Evolutionary conservation across 2,888 invertebrate genomes (phyloP).

Genomic region (Drosophila siamana): DNA sequence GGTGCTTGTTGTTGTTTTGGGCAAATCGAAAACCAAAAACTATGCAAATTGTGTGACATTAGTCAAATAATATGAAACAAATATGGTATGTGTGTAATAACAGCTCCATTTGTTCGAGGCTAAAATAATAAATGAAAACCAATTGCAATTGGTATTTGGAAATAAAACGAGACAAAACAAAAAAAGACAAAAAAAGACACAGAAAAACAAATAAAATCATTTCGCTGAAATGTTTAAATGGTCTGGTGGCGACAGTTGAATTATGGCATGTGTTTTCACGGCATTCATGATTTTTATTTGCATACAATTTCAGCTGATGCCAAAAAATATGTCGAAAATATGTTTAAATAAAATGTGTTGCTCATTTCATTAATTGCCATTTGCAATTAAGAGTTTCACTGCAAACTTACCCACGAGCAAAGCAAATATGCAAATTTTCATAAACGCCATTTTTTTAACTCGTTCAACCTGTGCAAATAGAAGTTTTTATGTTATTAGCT

Average conservation of each 20-base stretch:
- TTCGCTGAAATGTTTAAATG: conserved; percentile 3
- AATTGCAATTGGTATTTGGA: conserved; percentile 30
- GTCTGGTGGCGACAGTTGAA: conserved; percentile 46
- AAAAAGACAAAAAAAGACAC: neutral
- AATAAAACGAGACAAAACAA: conserved; percentile 6
- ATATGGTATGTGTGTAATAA: conserved; percentile 21
- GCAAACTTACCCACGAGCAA: conserved; percentile 78
- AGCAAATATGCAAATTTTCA: conserved; percentile 81
- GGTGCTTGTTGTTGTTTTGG: conserved; percentile 1
- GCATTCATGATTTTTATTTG: conserved; percentile 30
- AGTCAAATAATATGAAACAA: conserved; percentile 43
- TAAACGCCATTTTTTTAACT: conserved; percentile 73
- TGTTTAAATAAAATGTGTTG: conserved; percentile 35
- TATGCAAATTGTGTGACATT: conserved; percentile 58
- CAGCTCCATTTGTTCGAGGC: conserved; percentile 27
- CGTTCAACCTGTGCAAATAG: conserved; percentile 57
- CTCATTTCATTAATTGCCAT: conserved; percentile 55
- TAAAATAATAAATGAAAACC: conserved; percentile 14
- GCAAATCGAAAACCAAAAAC: conserved; percentile 30
- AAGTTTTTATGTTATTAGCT: conserved; percentile 31
- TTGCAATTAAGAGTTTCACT: conserved; percentile 52
- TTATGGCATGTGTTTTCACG: conserved; percentile 29
- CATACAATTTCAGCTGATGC: conserved; percentile 39
- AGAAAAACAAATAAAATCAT: conserved; percentile 7
- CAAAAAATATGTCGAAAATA: conserved; percentile 28